phyloP scores from a whole-genome alignment of 2,797 vertebrate genomes.

The Meriones psammophilus region DNA sequence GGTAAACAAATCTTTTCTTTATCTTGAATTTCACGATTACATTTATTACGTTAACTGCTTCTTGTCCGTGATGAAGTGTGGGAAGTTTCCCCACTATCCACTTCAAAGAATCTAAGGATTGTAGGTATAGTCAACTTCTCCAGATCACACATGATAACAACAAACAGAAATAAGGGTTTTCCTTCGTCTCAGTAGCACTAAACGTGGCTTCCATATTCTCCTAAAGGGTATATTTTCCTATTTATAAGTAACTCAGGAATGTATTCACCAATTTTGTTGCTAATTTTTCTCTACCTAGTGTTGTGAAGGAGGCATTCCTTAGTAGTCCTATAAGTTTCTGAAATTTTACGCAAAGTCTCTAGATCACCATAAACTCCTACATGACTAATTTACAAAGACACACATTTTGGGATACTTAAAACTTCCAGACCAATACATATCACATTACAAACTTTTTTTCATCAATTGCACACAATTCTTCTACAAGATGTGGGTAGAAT shows the following conservation, averaged over 20 bases:
- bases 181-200: not conserved
- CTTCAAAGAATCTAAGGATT: not conserved
- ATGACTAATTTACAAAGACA: not conserved
- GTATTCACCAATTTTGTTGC: not conserved
- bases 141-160: not conserved
- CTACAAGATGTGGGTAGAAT: not conserved
- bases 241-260: not conserved
- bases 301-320: not conserved
- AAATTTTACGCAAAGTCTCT: not conserved
- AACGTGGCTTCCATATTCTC: not conserved
- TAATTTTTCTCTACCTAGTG: not conserved
- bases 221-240: not conserved
- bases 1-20: not conserved
- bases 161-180: not conserved
- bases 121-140: not conserved
- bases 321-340: not conserved
- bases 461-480: not conserved
- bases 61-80: not conserved
- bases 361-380: not conserved
- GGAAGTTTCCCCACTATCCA: not conserved
- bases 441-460: not conserved
- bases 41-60: conserved; percentile 3
- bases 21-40: not conserved
- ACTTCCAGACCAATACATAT: not conserved
- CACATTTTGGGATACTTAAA: not conserved